Evolutionary conservation across 37 sponge, comb jelly and placozoan species (phyloP), one percentile per base, ranked within the genome.

Genomic region (Axinella damicornis): DNA sequence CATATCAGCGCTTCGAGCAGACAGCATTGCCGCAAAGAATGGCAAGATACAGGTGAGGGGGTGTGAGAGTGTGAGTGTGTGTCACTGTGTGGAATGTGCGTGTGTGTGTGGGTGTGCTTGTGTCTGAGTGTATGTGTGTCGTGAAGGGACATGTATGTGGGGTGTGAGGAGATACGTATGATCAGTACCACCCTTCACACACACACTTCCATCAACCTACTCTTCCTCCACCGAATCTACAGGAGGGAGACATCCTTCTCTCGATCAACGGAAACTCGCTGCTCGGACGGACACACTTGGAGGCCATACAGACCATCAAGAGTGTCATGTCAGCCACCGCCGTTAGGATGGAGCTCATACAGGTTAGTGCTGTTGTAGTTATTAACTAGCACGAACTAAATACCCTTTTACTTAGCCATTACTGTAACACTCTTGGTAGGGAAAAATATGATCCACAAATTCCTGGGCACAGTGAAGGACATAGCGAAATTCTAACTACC

Each of bases 191-290:
- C 17, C 56, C 13, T 24, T 34, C 65, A 17, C 67, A 64, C n/a
- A 32, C 66, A 68, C 46, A 39, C 70, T 14, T 14, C 79, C 5
- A 11, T 24, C 25, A 17, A 12, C 33, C 6, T 76, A 2, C 25
- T 65, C 53, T 57, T 17, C 33, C 40, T 36, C 38, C 57, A 40
- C 53, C n/a, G n/a, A n/a, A n/a, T n/a, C 6, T 82, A 61, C 76
- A 95, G 92, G 80, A 53, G 77, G 97, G 97, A 28, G 97, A 97
- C 61, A 87, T 94, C 35, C 63, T 97, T 1, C 69, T 97, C 28
- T 79, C 84, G 20, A 87, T 97, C 61, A 97, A 94, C 60, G 86
- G 78, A 41, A 69, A 73, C 9, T 55, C 84, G 2, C 73, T 97
- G 69, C 53, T 83, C 1, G 83, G 83, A 15, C 89, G 92, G 76